Conservation (phyloP, 1,140 invertebrate species). For the Anthonomus grandis region DNA sequence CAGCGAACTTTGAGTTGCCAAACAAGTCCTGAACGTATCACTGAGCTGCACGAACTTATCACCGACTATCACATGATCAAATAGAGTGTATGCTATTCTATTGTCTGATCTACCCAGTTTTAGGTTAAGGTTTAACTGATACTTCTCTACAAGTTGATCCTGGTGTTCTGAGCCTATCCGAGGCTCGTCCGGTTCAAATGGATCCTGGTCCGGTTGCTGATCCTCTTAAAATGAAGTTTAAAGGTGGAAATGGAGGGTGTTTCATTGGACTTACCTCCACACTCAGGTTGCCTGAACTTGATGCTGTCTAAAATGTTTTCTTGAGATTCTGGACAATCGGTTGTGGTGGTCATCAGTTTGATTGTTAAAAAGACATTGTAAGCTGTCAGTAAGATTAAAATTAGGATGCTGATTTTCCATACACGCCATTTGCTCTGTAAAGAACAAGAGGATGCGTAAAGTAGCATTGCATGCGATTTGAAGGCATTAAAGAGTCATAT, state of each 20-base stretch:
- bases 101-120: slow-evolving; percentile 70
- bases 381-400: slow-evolving; percentile 60
- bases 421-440: slow-evolving; percentile 55
- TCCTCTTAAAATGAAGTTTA: neutral
- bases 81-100: slow-evolving; percentile 63
- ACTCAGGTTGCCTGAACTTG: slow-evolving; percentile 19
- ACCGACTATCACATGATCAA: slow-evolving; percentile 70
- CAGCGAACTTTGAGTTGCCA: slow-evolving; percentile 81
- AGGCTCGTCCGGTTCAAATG: slow-evolving; percentile 12
- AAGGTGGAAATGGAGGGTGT: neutral
- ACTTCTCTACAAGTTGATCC: slow-evolving; percentile 22
- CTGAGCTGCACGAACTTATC: slow-evolving; percentile 57
- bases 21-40: slow-evolving; percentile 61
- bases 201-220: no score
- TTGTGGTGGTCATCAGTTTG: slow-evolving; percentile 58
- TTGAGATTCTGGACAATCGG: slow-evolving; percentile 40
- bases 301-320: slow-evolving; percentile 8
- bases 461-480: no score
- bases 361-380: slow-evolving; percentile 70
- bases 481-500: no score
- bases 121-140: slow-evolving; percentile 59
- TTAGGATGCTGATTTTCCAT: slow-evolving; percentile 65
- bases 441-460: neutral
- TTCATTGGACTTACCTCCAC: slow-evolving; percentile 18
- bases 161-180: neutral